Evolutionary conservation across 2,113 vertebrate genomes (phyloP), one percentile per base, ranked within the genome.

Genomic region (Otis tarda): DNA sequence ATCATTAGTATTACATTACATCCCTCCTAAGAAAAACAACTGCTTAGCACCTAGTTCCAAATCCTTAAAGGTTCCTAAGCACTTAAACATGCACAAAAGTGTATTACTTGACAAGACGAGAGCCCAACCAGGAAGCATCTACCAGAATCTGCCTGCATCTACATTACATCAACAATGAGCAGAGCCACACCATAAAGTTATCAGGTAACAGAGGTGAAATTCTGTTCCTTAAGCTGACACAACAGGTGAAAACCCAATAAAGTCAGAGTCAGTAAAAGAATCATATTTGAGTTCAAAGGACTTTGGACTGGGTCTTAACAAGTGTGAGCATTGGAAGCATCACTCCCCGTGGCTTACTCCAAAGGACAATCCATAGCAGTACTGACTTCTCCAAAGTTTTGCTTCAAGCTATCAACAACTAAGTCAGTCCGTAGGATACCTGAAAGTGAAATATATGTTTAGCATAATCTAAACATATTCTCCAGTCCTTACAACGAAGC

Each of bases 301-400:
- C 25, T 80, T 70, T 37, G 67, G 56, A 49, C 11, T 18, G 19
- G 16, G 39, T 71, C 41, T 91, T 9, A 70, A 45, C 13, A 43
- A 59, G 18, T 78, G 37, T 0, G 1, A 76, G 19, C 1, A 0
- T 0, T 14, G 41, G 49, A 60, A 71, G 22, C 52, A 41, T 35
- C 33, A 12, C 30, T 31, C 6, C 12, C 31, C 50, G 11, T 0
- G 2, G 31, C 23, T 74, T 31, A 13, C 28, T 53, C 6, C 1
- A 0, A 65, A 37, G 45, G 33, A 55, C 21, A 56, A 60, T 12
- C 47, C 5, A 1, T 3, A 47, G 67, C 52, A 27, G 14, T 0
- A 60, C 30, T 27, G 50, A 14, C 21, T 31, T 33, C 89, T 69
- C 70, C 83, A 49, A 57, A 64, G 24, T 50, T 64, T 45, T 33